Evolutionary conservation across 2,113 vertebrate species (phyloP).

Genomic region (Pangasianodon hypophthalmus): DNA sequence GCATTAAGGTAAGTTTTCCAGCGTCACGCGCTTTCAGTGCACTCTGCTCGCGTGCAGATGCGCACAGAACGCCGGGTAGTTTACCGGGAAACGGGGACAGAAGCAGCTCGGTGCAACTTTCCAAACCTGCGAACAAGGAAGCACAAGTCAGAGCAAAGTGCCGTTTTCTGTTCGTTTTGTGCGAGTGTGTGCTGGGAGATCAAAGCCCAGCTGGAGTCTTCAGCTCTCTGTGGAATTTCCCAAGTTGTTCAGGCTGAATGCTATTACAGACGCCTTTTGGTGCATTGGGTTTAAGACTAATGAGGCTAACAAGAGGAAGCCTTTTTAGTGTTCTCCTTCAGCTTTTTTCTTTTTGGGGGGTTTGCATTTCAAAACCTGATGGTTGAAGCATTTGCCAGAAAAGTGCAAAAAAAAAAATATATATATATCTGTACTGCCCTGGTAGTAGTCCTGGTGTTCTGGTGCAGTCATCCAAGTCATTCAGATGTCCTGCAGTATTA

Average conservation of each 20-base stretch:
- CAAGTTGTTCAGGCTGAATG: slow-evolving; percentile 44
- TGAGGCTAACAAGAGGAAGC: slow-evolving; percentile 27
- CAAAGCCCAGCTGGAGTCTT: slow-evolving; percentile 58
- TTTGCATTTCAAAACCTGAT: background rate
- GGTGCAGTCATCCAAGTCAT: background rate
- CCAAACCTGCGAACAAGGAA: background rate
- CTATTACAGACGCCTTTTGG: slow-evolving; percentile 42
- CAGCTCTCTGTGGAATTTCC: slow-evolving; percentile 41
- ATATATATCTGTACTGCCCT: background rate
- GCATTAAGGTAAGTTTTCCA: slow-evolving; percentile 57
- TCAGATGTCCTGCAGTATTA: background rate
- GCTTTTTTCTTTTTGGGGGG: background rate
- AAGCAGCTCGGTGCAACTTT: background rate
- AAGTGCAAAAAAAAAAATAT: background rate
- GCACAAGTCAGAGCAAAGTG: background rate
- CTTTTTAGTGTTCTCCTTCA: background rate
- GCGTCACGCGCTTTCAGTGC: background rate
- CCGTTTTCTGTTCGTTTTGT: background rate
- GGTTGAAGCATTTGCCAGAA: background rate
- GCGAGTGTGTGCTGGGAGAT: slow-evolving; percentile 38
- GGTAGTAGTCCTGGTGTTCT: background rate
- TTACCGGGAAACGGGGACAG: background rate
- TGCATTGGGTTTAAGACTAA: slow-evolving; percentile 47
- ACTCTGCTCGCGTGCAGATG: slow-evolving; percentile 16
- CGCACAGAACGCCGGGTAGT: slow-evolving; percentile 32